A percentile compares a stretch with the other conserved stretches of the same genome.
phyloP scores from a whole-genome alignment of 1,140 invertebrate species.

The Drosophila insularis region DNA sequence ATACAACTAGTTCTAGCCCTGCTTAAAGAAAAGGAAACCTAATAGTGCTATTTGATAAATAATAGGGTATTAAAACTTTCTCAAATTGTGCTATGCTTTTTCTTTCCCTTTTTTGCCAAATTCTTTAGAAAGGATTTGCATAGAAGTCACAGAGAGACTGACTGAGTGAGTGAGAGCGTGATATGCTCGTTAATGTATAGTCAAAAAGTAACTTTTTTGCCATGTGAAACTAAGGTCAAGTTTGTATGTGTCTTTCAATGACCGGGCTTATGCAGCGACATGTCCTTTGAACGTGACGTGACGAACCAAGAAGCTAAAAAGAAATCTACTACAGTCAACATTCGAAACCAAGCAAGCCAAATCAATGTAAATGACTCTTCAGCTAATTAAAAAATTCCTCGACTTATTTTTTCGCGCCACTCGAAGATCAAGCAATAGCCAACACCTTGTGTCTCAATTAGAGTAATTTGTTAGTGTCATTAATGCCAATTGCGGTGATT shows the following conservation, averaged over 20 bases:
- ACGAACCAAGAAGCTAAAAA: not conserved
- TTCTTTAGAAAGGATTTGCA: constrained; percentile 5
- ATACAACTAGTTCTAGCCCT: too few species aligned
- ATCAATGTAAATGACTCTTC: not conserved
- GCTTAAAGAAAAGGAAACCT: too few species aligned
- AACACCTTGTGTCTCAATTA: constrained; percentile 66
- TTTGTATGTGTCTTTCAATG: constrained; percentile 1
- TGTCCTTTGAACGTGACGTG: constrained; percentile 1
- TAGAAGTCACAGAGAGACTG: not conserved
- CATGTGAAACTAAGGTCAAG: constrained; percentile 2
- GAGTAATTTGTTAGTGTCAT: constrained; percentile 64
- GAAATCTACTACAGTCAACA: not conserved
- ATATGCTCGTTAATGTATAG: constrained; percentile 4
- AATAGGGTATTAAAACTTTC: not conserved
- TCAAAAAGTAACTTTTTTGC: not conserved
- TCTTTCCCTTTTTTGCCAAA: not conserved
- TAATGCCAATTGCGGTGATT: constrained; percentile 67
- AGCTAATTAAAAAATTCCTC: constrained; percentile 67
- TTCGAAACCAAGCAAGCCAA: not conserved
- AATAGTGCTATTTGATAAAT: not conserved
- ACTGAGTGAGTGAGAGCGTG: not conserved
- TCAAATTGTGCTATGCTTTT: not conserved
- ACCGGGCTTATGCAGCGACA: not conserved
- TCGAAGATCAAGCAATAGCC: not conserved
- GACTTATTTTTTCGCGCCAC: not conserved